phyloP scores from a whole-genome alignment of 2,113 vertebrate species.

The Leucopsar rothschildi region DNA sequence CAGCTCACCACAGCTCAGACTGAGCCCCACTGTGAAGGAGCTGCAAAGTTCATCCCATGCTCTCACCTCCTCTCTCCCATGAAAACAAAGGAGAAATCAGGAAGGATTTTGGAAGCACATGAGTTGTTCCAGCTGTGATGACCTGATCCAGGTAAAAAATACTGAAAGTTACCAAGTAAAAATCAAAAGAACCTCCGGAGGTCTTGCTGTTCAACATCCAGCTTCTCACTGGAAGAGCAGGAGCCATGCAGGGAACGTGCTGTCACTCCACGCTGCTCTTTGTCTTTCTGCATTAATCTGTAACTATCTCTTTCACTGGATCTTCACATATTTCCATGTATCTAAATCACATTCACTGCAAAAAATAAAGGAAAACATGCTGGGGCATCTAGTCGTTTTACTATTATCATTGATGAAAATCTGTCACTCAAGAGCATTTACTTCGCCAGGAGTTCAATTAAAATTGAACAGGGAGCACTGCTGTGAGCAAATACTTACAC shows the following conservation, averaged over 20 bases:
- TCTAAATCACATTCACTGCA: not conserved
- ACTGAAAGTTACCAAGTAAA: not conserved
- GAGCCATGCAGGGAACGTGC: not conserved
- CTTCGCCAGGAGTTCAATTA: constrained; percentile 34
- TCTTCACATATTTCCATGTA: not conserved
- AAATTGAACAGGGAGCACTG: constrained; percentile 20
- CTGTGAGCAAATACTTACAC: not conserved
- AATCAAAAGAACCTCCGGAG: not conserved
- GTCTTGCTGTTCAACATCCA: not conserved
- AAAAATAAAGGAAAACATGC: not conserved
- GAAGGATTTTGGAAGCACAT: not conserved
- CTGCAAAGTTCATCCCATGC: not conserved
- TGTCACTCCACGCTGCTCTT: not conserved
- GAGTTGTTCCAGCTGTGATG: not conserved
- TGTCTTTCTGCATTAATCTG: not conserved
- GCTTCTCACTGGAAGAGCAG: not conserved
- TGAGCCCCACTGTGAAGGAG: not conserved
- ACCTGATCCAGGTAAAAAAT: not conserved
- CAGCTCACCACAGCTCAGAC: not conserved
- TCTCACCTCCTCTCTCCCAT: not conserved
- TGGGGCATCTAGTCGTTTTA: not conserved
- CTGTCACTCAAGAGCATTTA: not conserved
- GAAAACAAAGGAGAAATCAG: not conserved
- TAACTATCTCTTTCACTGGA: not conserved
- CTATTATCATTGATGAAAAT: not conserved